These are phyloP conservation scores for Gobiocypris rarus DNA, from an alignment of 2,113 vertebrate species.

Conservation along the genomic window DNA sequence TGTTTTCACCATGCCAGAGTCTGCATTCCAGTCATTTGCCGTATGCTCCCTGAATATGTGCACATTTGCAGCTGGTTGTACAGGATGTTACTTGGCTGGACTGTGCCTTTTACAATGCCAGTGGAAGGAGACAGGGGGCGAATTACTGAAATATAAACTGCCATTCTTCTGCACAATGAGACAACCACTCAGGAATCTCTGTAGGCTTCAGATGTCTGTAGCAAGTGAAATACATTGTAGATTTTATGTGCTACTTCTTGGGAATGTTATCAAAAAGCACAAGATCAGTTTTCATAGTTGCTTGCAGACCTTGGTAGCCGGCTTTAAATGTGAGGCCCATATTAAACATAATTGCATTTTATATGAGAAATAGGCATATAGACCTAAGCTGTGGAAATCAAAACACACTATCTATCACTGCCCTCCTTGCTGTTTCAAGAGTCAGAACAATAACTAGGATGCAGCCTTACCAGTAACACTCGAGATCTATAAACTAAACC, in stretches of 20 bases:
- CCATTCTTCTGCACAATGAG: constrained; percentile 42
- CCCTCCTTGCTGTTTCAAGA: background rate
- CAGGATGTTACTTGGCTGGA: constrained; percentile 69
- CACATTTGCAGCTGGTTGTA: constrained; percentile 79
- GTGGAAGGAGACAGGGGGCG: constrained; percentile 47
- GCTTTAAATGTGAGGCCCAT: background rate
- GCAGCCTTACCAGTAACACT: background rate
- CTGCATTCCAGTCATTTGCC: constrained; percentile 63
- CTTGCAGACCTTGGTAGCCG: background rate
- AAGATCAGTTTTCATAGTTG: background rate
- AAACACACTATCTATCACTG: background rate
- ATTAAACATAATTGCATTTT: background rate
- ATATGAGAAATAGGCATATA: background rate
- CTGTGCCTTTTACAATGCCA: constrained; percentile 34
- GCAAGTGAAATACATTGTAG: background rate
- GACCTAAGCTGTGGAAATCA: background rate
- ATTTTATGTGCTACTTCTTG: background rate
- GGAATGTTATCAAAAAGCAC: background rate
- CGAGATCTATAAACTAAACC: background rate
- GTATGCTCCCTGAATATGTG: constrained; percentile 64
- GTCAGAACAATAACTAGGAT: background rate
- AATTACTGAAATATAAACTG: constrained; percentile 46
- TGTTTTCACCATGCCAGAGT: constrained; percentile 67
- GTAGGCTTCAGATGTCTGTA: background rate
- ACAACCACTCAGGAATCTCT: constrained; percentile 33